These are phyloP conservation scores for Mylabris sibirica DNA, from an alignment of 2,888 invertebrate genomes.

Conservation along the genomic window DNA sequence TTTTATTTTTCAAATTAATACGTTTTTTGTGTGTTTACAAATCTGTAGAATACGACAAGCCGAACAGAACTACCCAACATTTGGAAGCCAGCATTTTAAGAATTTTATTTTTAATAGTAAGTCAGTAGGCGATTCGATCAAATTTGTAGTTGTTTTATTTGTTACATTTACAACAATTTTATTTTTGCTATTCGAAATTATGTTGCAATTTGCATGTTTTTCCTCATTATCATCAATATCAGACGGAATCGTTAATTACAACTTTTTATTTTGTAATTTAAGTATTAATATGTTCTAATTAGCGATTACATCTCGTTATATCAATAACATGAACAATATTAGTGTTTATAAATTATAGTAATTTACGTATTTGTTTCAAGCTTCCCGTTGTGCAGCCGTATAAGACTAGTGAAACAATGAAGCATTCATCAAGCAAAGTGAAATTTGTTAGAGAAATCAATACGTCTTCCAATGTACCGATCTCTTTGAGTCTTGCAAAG, in stretches of 20 bases:
- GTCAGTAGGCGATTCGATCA: constrained; percentile 20
- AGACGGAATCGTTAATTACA: neutral
- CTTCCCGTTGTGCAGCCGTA: constrained; percentile 23
- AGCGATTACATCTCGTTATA: neutral
- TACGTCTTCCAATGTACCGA: constrained; percentile 41
- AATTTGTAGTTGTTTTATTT: constrained; percentile 12
- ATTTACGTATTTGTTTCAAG: constrained; percentile 14
- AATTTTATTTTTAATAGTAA: constrained; percentile 26
- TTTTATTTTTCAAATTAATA: constrained; percentile 20
- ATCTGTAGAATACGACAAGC: constrained; percentile 41
- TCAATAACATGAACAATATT: neutral
- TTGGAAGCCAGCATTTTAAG: constrained; percentile 53
- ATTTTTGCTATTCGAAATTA: constrained; percentile 1
- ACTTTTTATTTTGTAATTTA: neutral
- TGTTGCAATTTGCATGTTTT: constrained; percentile 14
- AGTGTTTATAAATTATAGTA: neutral
- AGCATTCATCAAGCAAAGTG: constrained; percentile 17
- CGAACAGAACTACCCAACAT: constrained; percentile 50
- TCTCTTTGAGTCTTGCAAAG: constrained; percentile 48
- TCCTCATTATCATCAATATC: neutral
- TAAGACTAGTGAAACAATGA: constrained; percentile 21
- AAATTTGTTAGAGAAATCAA: constrained; percentile 24
- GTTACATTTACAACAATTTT: constrained; percentile 13
- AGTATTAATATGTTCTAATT: neutral
- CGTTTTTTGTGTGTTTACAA: constrained; percentile 32